A percentile compares a stretch with the other conserved stretches of the same genome.
Evolutionary conservation across 1,140 invertebrate genomes (phyloP).

Genomic region (Varroa destructor): DNA sequence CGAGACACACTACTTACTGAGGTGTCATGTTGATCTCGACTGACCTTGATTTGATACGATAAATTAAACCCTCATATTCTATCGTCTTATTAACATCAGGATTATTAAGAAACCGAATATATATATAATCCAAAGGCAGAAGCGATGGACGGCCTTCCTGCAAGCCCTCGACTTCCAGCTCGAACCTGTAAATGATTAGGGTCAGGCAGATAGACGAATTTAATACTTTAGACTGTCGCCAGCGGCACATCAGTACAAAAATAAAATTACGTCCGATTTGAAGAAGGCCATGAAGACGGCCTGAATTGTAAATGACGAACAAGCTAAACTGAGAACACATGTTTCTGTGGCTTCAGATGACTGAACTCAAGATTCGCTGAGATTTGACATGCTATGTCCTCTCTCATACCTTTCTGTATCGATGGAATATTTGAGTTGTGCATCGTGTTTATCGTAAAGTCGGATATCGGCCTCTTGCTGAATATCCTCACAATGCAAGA

Average conservation of each 20-base stretch:
- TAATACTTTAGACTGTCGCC: too few species aligned
- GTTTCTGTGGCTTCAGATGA: too few species aligned
- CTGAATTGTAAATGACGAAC: too few species aligned
- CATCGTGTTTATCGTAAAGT: not conserved
- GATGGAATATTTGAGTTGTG: not conserved
- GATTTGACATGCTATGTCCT: too few species aligned
- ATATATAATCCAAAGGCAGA: constrained; percentile 54
- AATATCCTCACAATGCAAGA: constrained; percentile 3
- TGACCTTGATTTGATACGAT: not conserved
- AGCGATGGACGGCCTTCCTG: constrained; percentile 69
- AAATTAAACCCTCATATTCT: constrained; percentile 4
- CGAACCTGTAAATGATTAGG: not conserved
- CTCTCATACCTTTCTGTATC: constrained; percentile 6
- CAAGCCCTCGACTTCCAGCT: constrained; percentile 45
- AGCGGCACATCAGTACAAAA: too few species aligned
- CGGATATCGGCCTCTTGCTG: constrained; percentile 15
- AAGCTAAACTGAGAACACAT: too few species aligned
- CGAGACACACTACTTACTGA: constrained; percentile 8
- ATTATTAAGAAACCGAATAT: not conserved
- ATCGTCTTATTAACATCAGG: not conserved
- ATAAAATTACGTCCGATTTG: too few species aligned
- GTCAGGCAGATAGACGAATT: too few species aligned
- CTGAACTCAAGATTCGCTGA: too few species aligned
- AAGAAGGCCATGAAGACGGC: too few species aligned
- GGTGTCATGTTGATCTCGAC: not conserved